Evolutionary conservation across 1,140 invertebrate species (phyloP).

Genomic region (Pseudachorutes palmiensis): DNA sequence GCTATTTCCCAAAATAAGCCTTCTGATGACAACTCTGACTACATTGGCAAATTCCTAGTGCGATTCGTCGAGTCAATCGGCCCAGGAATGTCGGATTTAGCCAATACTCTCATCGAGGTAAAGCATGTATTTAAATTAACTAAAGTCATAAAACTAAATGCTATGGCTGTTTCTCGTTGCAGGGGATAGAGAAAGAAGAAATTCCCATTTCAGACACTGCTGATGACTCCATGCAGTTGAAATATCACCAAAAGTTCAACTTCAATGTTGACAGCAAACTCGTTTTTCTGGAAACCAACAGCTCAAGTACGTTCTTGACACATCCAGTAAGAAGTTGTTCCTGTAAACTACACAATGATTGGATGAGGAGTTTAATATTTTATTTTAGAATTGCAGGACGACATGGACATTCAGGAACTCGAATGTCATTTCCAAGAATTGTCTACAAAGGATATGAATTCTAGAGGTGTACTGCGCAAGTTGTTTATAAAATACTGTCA

Average conservation of each 20-base stretch:
- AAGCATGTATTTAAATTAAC: neutral
- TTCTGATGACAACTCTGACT: conserved; percentile 13
- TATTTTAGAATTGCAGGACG: conserved; percentile 9
- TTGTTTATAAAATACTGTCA: conserved; percentile 28
- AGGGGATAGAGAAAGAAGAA: neutral
- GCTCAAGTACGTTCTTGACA: too few species aligned
- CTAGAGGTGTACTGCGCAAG: conserved; percentile 8
- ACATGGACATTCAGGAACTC: conserved; percentile 18
- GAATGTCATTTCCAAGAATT: conserved; percentile 25
- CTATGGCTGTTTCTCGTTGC: neutral
- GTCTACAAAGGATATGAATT: conserved; percentile 19
- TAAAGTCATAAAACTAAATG: neutral
- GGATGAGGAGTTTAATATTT: too few species aligned
- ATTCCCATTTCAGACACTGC: conserved; percentile 5
- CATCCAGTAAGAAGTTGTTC: too few species aligned
- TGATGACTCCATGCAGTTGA: neutral
- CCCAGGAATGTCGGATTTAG: conserved; percentile 4
- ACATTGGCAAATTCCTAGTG: conserved; percentile 15
- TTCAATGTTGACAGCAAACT: neutral
- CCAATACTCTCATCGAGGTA: neutral
- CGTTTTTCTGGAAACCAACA: neutral
- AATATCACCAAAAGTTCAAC: neutral
- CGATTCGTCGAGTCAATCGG: conserved; percentile 13
- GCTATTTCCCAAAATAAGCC: neutral
- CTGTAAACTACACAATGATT: too few species aligned